Evolutionary conservation across 2,797 vertebrate genomes (phyloP), one percentile per base, ranked within the genome.

Genomic region (Enteromius trimaculatus): DNA sequence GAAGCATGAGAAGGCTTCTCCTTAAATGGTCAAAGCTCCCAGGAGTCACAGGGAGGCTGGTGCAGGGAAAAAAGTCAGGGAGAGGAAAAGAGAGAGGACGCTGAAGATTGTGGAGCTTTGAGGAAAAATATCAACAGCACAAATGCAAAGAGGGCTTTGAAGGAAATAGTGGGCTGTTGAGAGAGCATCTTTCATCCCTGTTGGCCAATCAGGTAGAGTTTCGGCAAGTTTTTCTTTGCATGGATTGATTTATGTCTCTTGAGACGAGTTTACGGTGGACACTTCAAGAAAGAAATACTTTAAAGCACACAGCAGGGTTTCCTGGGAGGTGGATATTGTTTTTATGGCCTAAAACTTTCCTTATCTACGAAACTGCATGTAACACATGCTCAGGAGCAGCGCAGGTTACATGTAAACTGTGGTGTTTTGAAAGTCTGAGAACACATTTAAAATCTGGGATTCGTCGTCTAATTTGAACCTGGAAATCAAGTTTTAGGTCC

Each of bases 11-110:
- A 95, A 98, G 94, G 95, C 95, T 97, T 99, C 96, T 97, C 98
- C 98, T 99, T 99, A 99, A 98, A 99, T 99, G 98, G 98, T 99
- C 97, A 99, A 98, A 99, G 97, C 96, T 99, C 97, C 97, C 96
- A 96, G 95, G 96, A 98, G 97, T 97, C 96, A 95, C 95, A 94
- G 94, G 95, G 96, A 96, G 96, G 97, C 95, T 96, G 96, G 93
- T 94, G 94, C 93, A 93, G 92, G 81, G 86, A 95, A 93, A 93
- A 95, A 94, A 94, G 90, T 95, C 95, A 96, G 92, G 95, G 96
- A 93, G 91, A 91, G 92, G 94, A 94, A 95, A 95, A 93, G 94
- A 90, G 88, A 88, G 91, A 92, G 91, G 93, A 92, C 19, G 62
- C 89, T 88, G 89, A 92, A 92, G 94, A 95, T 93, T 95, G 94